Conservation (phyloP, 2,797 vertebrate species). For the Pangasius djambal region DNA sequence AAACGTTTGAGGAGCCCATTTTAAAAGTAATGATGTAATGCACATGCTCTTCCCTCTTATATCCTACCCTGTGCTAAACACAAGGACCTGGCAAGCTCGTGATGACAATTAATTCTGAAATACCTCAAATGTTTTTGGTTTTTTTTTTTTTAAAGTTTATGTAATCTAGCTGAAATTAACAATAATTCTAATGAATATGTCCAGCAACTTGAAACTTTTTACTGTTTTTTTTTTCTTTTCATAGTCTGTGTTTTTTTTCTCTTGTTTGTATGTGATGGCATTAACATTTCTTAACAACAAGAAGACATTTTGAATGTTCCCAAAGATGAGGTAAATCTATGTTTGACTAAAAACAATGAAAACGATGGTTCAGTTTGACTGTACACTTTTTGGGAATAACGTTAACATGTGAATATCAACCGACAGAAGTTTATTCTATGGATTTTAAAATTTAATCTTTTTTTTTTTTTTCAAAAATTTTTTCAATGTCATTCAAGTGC, state of each 20-base stretch:
- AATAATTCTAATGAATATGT: conserved; percentile 80
- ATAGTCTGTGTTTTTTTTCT: not conserved
- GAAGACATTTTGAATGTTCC: not conserved
- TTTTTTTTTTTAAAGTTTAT: not conserved
- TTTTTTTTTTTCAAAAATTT: no score
- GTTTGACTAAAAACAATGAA: not conserved
- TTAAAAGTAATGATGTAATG: not conserved
- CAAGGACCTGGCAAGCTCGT: conserved; percentile 83
- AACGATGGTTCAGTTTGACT: not conserved
- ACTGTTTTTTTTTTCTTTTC: not conserved
- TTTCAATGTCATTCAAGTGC: not conserved
- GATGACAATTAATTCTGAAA: conserved; percentile 99
- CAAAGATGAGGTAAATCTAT: not conserved
- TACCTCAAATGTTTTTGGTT: conserved; percentile 73
- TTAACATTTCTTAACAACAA: not conserved
- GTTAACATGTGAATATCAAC: not conserved
- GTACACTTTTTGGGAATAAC: not conserved
- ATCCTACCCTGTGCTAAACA: conserved; percentile 75
- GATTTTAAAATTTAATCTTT: not conserved
- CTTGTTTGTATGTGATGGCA: not conserved
- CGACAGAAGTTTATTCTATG: no score
- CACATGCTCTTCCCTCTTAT: conserved; percentile 35
- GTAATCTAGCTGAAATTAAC: conserved; percentile 68
- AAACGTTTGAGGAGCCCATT: no score
- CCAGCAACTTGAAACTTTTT: conserved; percentile 55